phyloP scores from a whole-genome alignment of 2,888 invertebrate genomes.

The Cephus spinipes region DNA sequence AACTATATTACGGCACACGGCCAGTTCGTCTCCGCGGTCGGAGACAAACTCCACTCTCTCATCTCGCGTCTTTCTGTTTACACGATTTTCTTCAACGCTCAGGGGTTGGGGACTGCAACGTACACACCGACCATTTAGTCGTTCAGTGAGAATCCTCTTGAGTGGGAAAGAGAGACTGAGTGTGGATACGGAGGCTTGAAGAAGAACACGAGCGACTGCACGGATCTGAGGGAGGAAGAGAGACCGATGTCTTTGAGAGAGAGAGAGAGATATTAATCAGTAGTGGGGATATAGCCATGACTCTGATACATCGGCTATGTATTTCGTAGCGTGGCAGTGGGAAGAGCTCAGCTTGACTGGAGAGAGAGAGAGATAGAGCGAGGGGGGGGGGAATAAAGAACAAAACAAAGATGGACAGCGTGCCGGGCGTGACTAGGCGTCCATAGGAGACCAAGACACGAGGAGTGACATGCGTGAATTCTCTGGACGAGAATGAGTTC shows the following conservation, averaged over 20 bases:
- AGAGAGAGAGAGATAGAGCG: neutral
- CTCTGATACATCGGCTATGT: neutral
- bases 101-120: neutral
- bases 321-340: constrained; percentile 1
- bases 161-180: constrained; percentile 8
- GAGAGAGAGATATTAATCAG: neutral
- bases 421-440: neutral
- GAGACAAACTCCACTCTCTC: constrained; percentile 27
- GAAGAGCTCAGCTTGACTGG: constrained; percentile 8
- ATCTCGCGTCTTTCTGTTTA: constrained; percentile 20
- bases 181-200: neutral
- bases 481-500: neutral
- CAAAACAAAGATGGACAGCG: neutral
- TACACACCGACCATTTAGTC: neutral
- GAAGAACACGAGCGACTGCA: constrained; percentile 16
- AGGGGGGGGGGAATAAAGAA: neutral
- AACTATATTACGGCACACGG: neutral
- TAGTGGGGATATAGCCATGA: neutral
- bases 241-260: constrained; percentile 11
- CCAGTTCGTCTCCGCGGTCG: constrained; percentile 27
- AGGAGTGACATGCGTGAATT: neutral
- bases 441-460: neutral
- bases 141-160: constrained; percentile 9
- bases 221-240: constrained; percentile 1
- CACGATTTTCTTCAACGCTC: constrained; percentile 5